phyloP scores from a whole-genome alignment of 2,797 vertebrate species.

The Hapalemur alaotrensis region DNA sequence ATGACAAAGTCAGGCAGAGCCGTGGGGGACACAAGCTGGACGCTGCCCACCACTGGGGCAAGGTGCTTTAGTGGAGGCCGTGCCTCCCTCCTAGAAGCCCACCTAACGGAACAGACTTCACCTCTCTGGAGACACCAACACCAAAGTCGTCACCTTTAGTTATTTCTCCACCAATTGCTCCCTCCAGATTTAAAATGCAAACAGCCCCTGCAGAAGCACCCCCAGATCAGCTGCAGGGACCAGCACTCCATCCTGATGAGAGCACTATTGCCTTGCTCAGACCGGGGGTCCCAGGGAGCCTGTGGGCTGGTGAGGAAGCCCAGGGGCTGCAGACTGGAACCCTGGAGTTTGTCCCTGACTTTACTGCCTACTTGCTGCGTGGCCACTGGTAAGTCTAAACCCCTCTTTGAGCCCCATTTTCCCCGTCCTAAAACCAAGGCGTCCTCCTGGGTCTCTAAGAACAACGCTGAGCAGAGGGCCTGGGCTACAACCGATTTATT shows the following conservation, averaged over 20 bases:
- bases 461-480: background rate
- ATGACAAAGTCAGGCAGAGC: background rate
- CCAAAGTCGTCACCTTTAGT: background rate
- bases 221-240: background rate
- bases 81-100: background rate
- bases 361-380: background rate
- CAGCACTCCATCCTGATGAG: fast-evolving
- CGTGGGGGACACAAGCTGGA: background rate
- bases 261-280: background rate
- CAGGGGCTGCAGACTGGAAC: background rate
- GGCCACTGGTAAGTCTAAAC: background rate
- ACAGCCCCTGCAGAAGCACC: fast-evolving
- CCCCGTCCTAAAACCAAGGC: background rate
- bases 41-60: fast-evolving
- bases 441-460: background rate
- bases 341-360: background rate
- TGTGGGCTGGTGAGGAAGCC: background rate
- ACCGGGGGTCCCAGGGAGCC: background rate
- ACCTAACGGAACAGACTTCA: background rate
- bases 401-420: background rate
- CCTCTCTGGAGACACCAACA: fast-evolving
- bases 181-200: background rate
- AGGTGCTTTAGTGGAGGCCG: background rate
- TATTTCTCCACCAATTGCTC: fast-evolving
- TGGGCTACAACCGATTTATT: fast-evolving